These are phyloP conservation scores for Ctenochaetus hawaiiensis DNA, from an alignment of 2,797 vertebrate genomes.

Conservation along the genomic window DNA sequence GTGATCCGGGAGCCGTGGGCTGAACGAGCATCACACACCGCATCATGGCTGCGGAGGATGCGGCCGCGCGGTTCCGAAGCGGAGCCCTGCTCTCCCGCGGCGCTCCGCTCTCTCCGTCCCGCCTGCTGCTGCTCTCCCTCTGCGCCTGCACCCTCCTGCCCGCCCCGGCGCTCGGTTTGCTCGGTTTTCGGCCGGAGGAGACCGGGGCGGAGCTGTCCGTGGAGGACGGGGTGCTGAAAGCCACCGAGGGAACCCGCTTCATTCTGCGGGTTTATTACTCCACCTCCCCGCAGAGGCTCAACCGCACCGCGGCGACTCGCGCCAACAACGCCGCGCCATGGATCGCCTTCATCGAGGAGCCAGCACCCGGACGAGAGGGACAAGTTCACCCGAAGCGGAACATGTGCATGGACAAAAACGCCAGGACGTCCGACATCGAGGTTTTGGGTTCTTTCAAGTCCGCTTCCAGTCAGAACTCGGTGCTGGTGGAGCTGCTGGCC, in stretches of 20 bases:
- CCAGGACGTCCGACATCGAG: slow-evolving; percentile 93
- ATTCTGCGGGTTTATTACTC: slow-evolving; percentile 92
- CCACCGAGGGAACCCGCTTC: slow-evolving; percentile 94
- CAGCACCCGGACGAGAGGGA: slow-evolving; percentile 82
- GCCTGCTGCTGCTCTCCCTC: slow-evolving; percentile 84
- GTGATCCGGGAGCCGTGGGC: slow-evolving; percentile 73
- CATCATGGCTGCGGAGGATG: slow-evolving; percentile 88
- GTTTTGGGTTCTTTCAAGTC: slow-evolving; percentile 91
- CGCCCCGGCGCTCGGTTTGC: slow-evolving; percentile 82
- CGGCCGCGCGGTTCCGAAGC: slow-evolving; percentile 76
- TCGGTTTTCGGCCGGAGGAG: slow-evolving; percentile 93
- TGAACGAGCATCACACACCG: slow-evolving; percentile 75
- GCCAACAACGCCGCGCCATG: slow-evolving; percentile 85
- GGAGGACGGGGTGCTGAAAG: slow-evolving; percentile 91
- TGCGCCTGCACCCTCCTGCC: slow-evolving; percentile 77
- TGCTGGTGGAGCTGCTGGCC: slow-evolving; percentile 92
- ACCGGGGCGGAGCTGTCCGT: slow-evolving; percentile 91
- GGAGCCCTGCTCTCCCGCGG: slow-evolving; percentile 69
- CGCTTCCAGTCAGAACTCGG: slow-evolving; percentile 89
- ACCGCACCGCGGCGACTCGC: slow-evolving; percentile 76
- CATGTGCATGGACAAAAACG: slow-evolving; percentile 90
- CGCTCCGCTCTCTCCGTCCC: slow-evolving; percentile 73
- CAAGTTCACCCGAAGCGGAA: slow-evolving; percentile 83
- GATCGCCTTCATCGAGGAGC: slow-evolving; percentile 94
- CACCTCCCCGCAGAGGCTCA: slow-evolving; percentile 81